These are phyloP conservation scores for Isaurus tuberculatus DNA, from an alignment of 92 coral and sea anemone species.

Conservation along the genomic window DNA sequence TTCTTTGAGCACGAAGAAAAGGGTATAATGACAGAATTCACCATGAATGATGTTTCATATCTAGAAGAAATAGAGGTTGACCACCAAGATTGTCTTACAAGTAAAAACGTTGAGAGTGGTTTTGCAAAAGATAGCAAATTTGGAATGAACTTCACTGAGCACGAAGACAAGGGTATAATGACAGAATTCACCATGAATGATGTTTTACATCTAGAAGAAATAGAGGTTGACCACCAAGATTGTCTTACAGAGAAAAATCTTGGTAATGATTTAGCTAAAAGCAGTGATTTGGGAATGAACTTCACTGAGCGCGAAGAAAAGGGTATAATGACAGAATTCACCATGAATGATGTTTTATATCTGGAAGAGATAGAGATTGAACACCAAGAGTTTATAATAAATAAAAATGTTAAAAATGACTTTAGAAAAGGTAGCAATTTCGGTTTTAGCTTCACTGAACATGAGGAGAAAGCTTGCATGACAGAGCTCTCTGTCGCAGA, in stretches of 20 bases:
- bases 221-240: no score
- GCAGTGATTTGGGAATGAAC: no score
- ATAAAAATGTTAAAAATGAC: neutral
- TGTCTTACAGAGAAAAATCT: no score
- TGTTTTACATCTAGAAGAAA: conserved; percentile 70
- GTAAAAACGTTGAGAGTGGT: neutral
- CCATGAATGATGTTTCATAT: conserved; percentile 6
- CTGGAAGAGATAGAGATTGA: conserved; percentile 43
- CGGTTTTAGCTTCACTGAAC: conserved; percentile 40
- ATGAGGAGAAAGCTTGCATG: conserved; percentile 54
- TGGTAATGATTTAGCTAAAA: no score
- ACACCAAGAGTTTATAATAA: conserved; percentile 14
- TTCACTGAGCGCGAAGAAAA: conserved; percentile 32
- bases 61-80: conserved; percentile 53
- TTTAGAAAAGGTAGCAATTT: neutral
- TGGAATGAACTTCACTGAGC: neutral
- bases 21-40: conserved; percentile 51
- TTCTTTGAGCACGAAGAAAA: neutral
- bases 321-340: conserved; percentile 65
- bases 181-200: conserved; percentile 77
- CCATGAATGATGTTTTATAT: conserved; percentile 54
- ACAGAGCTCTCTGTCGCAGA: conserved; percentile 72
- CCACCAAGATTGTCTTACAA: neutral
- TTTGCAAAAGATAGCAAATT: neutral
- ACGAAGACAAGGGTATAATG: conserved; percentile 58